Percentiles rank a stretch among this genome's conserved stretches.
Conservation (phyloP, 2,888 invertebrate genomes). For the Drosophila meridionalis region DNA sequence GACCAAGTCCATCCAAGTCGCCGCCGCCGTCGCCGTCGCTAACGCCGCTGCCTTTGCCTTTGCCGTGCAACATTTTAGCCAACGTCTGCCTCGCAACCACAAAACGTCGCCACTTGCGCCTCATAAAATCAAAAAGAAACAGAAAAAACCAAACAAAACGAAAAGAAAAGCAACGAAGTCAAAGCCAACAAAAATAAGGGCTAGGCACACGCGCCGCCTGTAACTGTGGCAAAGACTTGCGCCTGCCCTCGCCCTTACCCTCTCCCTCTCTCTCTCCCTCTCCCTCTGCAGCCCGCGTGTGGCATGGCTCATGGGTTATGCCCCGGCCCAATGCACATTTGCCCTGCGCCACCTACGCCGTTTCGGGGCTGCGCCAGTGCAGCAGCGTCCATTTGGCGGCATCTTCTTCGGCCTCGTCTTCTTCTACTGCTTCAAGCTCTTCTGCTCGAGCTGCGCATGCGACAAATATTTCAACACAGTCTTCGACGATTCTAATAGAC, state of each 20-base stretch:
- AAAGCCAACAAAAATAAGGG: conserved; percentile 75
- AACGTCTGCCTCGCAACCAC: conserved; percentile 77
- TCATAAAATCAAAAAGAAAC: conserved; percentile 65
- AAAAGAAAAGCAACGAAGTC: conserved; percentile 29
- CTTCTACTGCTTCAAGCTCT: neutral
- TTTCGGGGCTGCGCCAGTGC: conserved; percentile 38
- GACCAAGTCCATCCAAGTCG: conserved; percentile 45
- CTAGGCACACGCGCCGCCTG: conserved; percentile 80
- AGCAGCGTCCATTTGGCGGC: conserved; percentile 58
- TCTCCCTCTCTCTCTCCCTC: neutral
- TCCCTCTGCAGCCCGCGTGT: conserved; percentile 25
- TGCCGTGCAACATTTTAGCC: conserved; percentile 80
- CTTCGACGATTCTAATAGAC: conserved; percentile 83
- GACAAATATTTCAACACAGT: conserved; percentile 83
- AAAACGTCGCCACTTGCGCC: conserved; percentile 81
- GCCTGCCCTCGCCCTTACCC: conserved; percentile 5
- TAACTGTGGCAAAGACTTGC: conserved; percentile 40
- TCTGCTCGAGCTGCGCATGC: conserved; percentile 59
- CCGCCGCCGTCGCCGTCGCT: conserved; percentile 43
- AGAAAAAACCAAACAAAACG: conserved; percentile 14
- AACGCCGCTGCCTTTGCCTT: conserved; percentile 53
- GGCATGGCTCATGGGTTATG: conserved; percentile 48
- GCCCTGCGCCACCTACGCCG: conserved; percentile 70
- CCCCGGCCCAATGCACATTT: conserved; percentile 58
- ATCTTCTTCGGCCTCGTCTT: conserved; percentile 30